Conservation (phyloP, 2,888 invertebrate species). For the Gortyna flavago region DNA sequence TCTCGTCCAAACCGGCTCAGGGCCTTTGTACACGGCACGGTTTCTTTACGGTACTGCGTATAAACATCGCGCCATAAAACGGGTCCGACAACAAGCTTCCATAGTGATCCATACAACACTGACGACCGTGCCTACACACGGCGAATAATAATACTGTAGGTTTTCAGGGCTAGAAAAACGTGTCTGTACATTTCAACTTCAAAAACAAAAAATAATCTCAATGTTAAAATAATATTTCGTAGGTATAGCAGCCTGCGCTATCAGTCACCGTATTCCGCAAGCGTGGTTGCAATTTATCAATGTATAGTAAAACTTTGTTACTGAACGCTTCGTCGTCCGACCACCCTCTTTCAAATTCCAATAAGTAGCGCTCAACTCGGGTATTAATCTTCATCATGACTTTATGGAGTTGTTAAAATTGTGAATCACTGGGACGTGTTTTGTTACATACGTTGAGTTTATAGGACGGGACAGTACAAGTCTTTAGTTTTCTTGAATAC, state of each 20-base stretch:
- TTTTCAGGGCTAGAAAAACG: too few species aligned
- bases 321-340: conserved; percentile 29
- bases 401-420: conserved; percentile 53
- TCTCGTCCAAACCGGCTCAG: too few species aligned
- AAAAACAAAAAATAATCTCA: too few species aligned
- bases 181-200: too few species aligned
- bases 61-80: too few species aligned
- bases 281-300: conserved; percentile 60
- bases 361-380: conserved; percentile 52
- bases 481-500: not conserved
- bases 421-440: conserved; percentile 42
- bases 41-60: too few species aligned
- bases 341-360: conserved; percentile 53
- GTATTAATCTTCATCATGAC: conserved; percentile 58
- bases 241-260: conserved; percentile 19
- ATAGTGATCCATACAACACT: too few species aligned
- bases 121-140: too few species aligned
- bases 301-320: conserved; percentile 53
- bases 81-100: too few species aligned
- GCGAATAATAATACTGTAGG: too few species aligned
- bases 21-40: too few species aligned
- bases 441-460: not conserved
- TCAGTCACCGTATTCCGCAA: conserved; percentile 35
- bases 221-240: conserved; percentile 13
- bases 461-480: not conserved